Evolutionary conservation across 2,797 vertebrate genomes (phyloP), one percentile per base, ranked within the genome.

Genomic region (Lateolabrax maculatus): DNA sequence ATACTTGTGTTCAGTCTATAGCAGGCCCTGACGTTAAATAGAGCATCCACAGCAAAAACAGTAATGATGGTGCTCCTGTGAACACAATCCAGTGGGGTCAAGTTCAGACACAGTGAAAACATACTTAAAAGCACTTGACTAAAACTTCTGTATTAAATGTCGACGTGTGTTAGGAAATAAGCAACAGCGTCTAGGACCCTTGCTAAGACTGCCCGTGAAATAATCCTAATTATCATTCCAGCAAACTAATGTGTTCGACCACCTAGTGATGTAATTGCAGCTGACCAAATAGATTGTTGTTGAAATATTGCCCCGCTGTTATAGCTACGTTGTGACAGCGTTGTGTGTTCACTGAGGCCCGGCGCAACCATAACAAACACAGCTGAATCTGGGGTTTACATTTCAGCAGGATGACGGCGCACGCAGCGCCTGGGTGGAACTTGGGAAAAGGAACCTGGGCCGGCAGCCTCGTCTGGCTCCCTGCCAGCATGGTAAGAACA

Each of bases 331-430:
- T 90, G 92, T 90, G 89, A 92, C 90, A 86, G 87, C 71, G 78
- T 87, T 83, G 85, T 90, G 84, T 84, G 85, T 93, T 92, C 87
- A 80, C 83, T 9, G 75, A 90, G 86, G 84, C 87, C 87, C 65
- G 62, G 89, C 74, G 67, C 89, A 94, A 94, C 81, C 85, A 94
- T 94, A 94, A 94, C 92, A 95, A 95, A 94, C 90, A 94, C 92
- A 94, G 92, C 93, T 93, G 93, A 95, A 91, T 87, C 78, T 83
- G 87, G 85, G 93, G 94, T 94, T 95, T 94, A 94, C 91, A 90
- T 95, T 95, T 95, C 93, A 95, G 93, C 91, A 85, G 92, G 92
- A 93, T 92, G 93, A 90, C 83, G 87, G 91, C 66, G 90, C 91
- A 90, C 73, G 86, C 92, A 89, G 90, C 67, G 84, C 88, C 87